phyloP scores from a whole-genome alignment of 1,140 invertebrate species.

The Drosophila micromelanica region DNA sequence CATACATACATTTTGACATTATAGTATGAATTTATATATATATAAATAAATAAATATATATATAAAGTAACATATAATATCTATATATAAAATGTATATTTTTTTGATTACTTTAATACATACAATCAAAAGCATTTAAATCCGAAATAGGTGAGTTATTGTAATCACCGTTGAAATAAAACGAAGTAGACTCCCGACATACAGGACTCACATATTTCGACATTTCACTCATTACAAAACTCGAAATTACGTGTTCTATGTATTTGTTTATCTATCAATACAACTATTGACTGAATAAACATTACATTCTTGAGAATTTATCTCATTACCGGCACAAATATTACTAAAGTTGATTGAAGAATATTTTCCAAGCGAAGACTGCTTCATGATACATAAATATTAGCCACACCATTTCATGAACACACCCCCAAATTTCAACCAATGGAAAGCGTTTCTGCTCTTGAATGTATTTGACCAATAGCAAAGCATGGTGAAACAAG shows the following conservation, averaged over 20 bases:
- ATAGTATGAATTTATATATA: too few species aligned
- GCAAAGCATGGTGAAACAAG: constrained; percentile 11
- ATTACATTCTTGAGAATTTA: constrained; percentile 14
- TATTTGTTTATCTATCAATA: neutral
- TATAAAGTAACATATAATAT: too few species aligned
- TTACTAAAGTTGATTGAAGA: constrained; percentile 24
- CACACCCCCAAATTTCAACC: constrained; percentile 8
- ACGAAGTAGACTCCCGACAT: constrained; percentile 26
- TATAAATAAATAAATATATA: too few species aligned
- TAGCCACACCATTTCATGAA: constrained; percentile 12
- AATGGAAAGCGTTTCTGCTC: constrained; percentile 3
- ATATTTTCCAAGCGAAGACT: constrained; percentile 1
- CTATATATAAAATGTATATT: neutral
- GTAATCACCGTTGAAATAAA: constrained; percentile 32
- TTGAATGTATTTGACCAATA: constrained; percentile 12
- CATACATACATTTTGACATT: too few species aligned
- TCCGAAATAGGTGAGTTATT: constrained; percentile 28
- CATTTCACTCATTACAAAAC: constrained; percentile 24
- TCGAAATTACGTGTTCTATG: neutral
- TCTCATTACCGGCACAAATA: constrained; percentile 9
- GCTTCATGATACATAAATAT: constrained; percentile 1
- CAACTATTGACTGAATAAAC: neutral
- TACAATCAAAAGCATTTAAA: constrained; percentile 37
- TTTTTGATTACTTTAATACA: constrained; percentile 10
- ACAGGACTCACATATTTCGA: constrained; percentile 34